A percentile compares a stretch with the other conserved stretches of the same genome.
phyloP scores from a whole-genome alignment of 2,113 vertebrate species.

The Mola mola region DNA sequence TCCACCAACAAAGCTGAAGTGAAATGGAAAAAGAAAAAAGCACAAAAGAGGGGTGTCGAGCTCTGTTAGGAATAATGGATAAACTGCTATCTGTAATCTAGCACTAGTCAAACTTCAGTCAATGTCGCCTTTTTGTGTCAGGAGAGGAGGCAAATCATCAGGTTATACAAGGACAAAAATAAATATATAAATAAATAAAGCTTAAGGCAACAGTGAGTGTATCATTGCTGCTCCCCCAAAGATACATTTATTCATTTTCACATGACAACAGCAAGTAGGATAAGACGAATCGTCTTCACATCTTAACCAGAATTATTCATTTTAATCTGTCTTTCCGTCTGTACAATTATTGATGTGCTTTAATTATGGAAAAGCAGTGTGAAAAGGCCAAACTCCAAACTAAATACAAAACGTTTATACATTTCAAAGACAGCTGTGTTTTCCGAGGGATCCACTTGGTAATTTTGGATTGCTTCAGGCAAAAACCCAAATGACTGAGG shows the following conservation, averaged over 20 bases:
- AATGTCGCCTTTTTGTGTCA: slow-evolving; percentile 20
- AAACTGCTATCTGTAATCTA: slow-evolving; percentile 39
- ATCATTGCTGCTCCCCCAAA: slow-evolving; percentile 37
- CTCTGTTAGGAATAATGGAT: no score
- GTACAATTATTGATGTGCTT: slow-evolving; percentile 72
- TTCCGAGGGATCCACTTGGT: slow-evolving; percentile 27
- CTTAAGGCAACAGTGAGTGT: slow-evolving; percentile 25
- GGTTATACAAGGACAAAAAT: slow-evolving; percentile 7
- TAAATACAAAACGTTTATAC: slow-evolving; percentile 38
- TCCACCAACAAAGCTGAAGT: no score
- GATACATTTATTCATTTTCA: slow-evolving; percentile 66
- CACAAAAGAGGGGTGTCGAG: no score
- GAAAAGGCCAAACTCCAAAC: slow-evolving; percentile 45
- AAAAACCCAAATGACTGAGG: slow-evolving; percentile 23
- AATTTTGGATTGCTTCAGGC: slow-evolving; percentile 47
- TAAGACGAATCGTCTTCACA: slow-evolving; percentile 56
- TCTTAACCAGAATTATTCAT: slow-evolving; percentile 72
- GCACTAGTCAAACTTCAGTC: slow-evolving; percentile 21
- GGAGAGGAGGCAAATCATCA: slow-evolving; percentile 28
- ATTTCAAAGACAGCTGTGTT: slow-evolving; percentile 45
- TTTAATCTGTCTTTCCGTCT: slow-evolving; percentile 57
- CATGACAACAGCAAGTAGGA: slow-evolving; percentile 65
- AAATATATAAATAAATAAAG: slow-evolving; percentile 12
- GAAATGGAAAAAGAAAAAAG: no score
- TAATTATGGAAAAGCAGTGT: slow-evolving; percentile 63